Base-by-base conservation (phyloP, 2,113 vertebrate species). In the Paramormyrops kingsleyae region DNA sequence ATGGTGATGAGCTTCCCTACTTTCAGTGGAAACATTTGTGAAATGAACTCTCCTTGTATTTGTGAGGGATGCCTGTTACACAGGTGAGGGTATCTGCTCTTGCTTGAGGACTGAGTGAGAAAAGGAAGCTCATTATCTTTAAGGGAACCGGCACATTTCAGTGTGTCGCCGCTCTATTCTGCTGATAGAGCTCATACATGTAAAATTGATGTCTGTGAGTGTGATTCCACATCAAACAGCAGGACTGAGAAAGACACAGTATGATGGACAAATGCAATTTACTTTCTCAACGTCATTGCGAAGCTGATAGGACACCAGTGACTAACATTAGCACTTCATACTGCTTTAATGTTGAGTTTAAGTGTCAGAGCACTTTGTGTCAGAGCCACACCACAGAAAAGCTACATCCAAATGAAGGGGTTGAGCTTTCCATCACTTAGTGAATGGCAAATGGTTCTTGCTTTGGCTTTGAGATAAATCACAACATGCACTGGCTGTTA, bases 121-220 rank as follows among this genome's bases (percentile, higher is more conserved):
- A 46, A 53, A 44, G 91, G 91, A 94, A 92, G 91, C 90, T 93
- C 93, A 93, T 94, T 94, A 94, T 93, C 92, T 94, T 90, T 84
- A 53, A 88, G 44, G 89, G 92, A 94, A 94, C 49, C 94, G 94
- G 93, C 93, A 70, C 90, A 87, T 93, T 94, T 94, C 93, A 94
- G 93, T 92, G 92, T 42, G 87, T 47, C 31, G 31, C 8, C 15
- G 17, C 44, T 50, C 53, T 35, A 35, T 70, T 85, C 90, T 87
- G 89, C 90, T 92, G 91, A 93, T 91, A 91, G 88, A 93, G 93
- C 93, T 93, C 94, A 91, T 88, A 92, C 70, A 87, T 53, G 91
- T 59, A 21, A 46, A 46, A 89, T 88, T 91, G 83, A 92, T 89
- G 91, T 46, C 50, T 59, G 17, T 9, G 31, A 56, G 89, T 39